Conservation (phyloP, 1,140 invertebrate species). For the Anoplophora glabripennis region DNA sequence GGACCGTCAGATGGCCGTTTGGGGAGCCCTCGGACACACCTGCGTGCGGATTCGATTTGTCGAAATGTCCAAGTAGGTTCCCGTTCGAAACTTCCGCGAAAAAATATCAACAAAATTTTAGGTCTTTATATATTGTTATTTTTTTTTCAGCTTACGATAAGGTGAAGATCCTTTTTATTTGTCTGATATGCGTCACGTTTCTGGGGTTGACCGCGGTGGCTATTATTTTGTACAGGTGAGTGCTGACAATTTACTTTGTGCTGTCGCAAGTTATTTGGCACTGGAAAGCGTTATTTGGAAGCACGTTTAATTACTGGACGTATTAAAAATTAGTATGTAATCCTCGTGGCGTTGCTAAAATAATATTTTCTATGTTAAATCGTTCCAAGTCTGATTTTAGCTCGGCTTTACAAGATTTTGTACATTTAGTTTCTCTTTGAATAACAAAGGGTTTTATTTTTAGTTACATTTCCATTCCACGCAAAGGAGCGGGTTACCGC, state of each 20-base stretch:
- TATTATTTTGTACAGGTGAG: conserved; percentile 33
- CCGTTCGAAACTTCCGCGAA: conserved; percentile 50
- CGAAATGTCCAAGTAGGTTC: conserved; percentile 74
- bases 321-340: too few species aligned
- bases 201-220: conserved; percentile 27
- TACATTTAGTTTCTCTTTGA: too few species aligned
- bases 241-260: background rate
- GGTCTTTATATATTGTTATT: background rate
- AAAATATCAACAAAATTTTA: background rate
- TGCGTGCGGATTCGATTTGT: conserved; percentile 87
- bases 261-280: background rate
- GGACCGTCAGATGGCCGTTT: conserved; percentile 55
- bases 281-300: background rate
- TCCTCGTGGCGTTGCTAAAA: too few species aligned
- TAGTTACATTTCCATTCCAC: too few species aligned
- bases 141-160: conserved; percentile 31
- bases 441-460: too few species aligned
- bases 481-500: too few species aligned
- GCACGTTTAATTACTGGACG: background rate
- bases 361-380: too few species aligned
- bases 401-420: too few species aligned
- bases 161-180: conserved; percentile 29
- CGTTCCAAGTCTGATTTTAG: too few species aligned
- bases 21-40: conserved; percentile 80
- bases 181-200: conserved; percentile 28